These are phyloP conservation scores for Thamnophis sirtalis DNA, from an alignment of 2,113 vertebrate genomes.

Conservation along the genomic window DNA sequence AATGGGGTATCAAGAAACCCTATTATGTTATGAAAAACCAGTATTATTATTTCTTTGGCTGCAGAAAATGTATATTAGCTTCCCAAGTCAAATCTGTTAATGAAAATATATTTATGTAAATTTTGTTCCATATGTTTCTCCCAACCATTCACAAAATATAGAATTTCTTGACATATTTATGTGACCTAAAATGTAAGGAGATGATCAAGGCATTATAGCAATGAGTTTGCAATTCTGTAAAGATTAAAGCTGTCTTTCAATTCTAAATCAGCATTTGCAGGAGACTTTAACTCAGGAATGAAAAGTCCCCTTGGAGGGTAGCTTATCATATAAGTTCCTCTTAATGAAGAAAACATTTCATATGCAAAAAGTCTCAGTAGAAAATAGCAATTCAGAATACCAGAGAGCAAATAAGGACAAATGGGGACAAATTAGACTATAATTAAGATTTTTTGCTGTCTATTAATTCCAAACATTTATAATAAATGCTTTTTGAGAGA, in stretches of 20 bases:
- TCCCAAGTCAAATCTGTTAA: conserved; percentile 20
- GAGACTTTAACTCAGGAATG: conserved; percentile 1
- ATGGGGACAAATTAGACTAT: neutral
- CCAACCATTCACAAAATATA: conserved; percentile 53
- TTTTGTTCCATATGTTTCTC: conserved; percentile 50
- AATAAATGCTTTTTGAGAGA: neutral
- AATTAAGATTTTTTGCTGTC: neutral
- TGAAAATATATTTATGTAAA: conserved; percentile 52
- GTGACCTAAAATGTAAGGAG: conserved; percentile 47
- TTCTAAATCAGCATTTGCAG: conserved; percentile 36
- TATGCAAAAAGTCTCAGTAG: conserved; percentile 5
- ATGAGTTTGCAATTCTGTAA: neutral
- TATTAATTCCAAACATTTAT: neutral
- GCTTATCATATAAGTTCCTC: conserved; percentile 28
- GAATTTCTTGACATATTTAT: conserved; percentile 53
- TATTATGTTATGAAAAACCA: conserved; percentile 3
- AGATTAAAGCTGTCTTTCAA: conserved; percentile 32
- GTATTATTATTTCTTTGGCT: conserved; percentile 14
- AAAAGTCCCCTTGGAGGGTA: conserved; percentile 35
- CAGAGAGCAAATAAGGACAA: conserved; percentile 9
- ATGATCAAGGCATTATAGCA: conserved; percentile 38
- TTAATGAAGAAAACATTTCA: conserved; percentile 13
- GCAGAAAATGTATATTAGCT: conserved; percentile 1
- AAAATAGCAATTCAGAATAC: conserved; percentile 13
- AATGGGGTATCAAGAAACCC: neutral